phyloP scores from a whole-genome alignment of 2,113 vertebrate species.

The Cheilinus undulatus region DNA sequence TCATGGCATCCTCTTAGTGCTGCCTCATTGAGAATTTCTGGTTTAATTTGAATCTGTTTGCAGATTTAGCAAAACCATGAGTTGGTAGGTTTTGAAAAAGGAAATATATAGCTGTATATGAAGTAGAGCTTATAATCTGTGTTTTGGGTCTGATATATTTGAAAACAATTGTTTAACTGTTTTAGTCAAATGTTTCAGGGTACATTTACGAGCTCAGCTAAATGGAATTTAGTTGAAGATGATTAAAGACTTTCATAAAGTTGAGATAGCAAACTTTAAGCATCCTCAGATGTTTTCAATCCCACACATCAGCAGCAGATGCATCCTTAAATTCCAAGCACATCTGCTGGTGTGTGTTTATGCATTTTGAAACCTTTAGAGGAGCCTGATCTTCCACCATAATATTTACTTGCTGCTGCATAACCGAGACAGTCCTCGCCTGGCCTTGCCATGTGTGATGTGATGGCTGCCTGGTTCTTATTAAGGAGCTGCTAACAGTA shows the following conservation, averaged over 20 bases:
- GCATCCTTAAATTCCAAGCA: conserved; percentile 23
- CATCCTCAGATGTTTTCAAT: conserved; percentile 14
- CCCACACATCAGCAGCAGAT: not conserved
- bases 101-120: not conserved
- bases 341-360: conserved; percentile 30
- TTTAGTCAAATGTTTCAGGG: too few species aligned
- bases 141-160: not conserved
- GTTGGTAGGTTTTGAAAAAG: too few species aligned
- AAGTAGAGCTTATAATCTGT: not conserved
- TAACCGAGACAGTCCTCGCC: conserved; percentile 11
- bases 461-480: conserved; percentile 50
- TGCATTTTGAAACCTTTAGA: conserved; percentile 32
- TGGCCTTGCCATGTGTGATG: conserved; percentile 28
- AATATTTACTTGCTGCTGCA: conserved; percentile 54
- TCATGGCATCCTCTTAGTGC: too few species aligned
- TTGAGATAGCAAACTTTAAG: conserved; percentile 9
- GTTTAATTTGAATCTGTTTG: not conserved
- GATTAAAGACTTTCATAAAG: not conserved
- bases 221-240: not conserved
- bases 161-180: too few species aligned
- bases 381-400: conserved; percentile 36
- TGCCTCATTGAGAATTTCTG: too few species aligned
- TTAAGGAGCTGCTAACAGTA: conserved; percentile 69
- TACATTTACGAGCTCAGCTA: not conserved
- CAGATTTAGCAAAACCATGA: not conserved